Conservation (phyloP, 2,888 invertebrate genomes). For the Rhogogaster chlorosoma region DNA sequence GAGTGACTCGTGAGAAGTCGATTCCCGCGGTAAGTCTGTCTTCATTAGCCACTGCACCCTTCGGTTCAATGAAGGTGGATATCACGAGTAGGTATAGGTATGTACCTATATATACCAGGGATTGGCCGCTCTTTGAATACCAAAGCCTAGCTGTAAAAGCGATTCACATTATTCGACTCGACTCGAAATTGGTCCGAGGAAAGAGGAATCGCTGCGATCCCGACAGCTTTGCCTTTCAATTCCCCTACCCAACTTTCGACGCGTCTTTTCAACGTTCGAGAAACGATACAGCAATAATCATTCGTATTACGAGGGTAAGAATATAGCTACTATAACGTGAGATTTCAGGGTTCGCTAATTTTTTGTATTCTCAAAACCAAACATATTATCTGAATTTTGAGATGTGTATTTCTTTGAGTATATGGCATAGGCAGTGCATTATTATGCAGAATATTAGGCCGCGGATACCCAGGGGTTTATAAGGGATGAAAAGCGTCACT, state of each 20-base stretch:
- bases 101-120: background rate
- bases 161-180: constrained; percentile 63
- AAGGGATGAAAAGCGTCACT: constrained; percentile 8
- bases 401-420: background rate
- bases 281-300: constrained; percentile 25
- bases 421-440: background rate
- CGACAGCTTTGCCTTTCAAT: constrained; percentile 32
- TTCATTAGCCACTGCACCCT: constrained; percentile 50
- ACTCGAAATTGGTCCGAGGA: constrained; percentile 62
- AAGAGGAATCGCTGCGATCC: constrained; percentile 44
- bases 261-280: constrained; percentile 16
- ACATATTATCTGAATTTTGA: background rate
- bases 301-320: background rate
- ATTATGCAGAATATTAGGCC: background rate
- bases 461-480: background rate
- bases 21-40: constrained; percentile 51
- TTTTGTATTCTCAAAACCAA: background rate
- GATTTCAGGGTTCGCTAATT: background rate
- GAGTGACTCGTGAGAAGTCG: constrained; percentile 53
- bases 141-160: constrained; percentile 37
- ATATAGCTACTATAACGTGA: background rate
- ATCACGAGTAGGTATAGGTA: constrained; percentile 18
- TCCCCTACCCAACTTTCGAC: background rate
- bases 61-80: constrained; percentile 27
- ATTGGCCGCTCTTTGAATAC: constrained; percentile 43